Evolutionary conservation across 2,797 vertebrate species (phyloP).

Genomic region (Syndactyla subalaris): DNA sequence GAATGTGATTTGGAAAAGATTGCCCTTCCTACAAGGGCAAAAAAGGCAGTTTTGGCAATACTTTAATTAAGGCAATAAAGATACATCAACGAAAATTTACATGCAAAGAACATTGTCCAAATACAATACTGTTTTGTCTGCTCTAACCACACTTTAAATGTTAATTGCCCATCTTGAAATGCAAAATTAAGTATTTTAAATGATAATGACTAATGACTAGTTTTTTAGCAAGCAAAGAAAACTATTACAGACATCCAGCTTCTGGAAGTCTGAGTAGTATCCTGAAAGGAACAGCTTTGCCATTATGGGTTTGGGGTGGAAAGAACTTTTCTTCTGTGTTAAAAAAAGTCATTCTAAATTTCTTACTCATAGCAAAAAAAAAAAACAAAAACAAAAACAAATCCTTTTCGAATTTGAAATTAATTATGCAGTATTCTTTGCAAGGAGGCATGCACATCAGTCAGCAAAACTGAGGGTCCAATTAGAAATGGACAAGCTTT

Average conservation of each 20-base stretch:
- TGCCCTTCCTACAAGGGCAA: neutral
- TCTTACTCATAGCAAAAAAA: neutral
- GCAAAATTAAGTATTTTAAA: conserved; percentile 3
- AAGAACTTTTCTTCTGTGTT: neutral
- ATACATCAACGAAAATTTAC: neutral
- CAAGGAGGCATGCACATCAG: neutral
- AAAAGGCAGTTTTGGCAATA: conserved; percentile 21
- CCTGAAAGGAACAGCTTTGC: neutral
- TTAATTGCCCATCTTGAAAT: conserved; percentile 12
- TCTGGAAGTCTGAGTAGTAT: conserved; percentile 21
- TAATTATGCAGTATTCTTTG: neutral
- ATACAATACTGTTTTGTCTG: neutral
- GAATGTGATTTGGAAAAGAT: neutral
- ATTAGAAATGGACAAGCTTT: neutral
- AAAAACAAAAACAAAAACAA: neutral
- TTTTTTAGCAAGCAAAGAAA: conserved; percentile 2
- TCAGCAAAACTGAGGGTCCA: neutral
- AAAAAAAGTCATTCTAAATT: neutral
- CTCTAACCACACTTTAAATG: neutral
- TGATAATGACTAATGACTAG: neutral
- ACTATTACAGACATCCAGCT: neutral
- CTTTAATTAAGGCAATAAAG: conserved; percentile 29
- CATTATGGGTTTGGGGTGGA: neutral
- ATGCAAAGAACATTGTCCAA: conserved; percentile 2
- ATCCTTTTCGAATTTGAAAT: neutral